Percentiles rank a stretch among this genome's conserved stretches.
Conservation (phyloP, 2,888 invertebrate genomes). For the Cylloceria caligata region DNA sequence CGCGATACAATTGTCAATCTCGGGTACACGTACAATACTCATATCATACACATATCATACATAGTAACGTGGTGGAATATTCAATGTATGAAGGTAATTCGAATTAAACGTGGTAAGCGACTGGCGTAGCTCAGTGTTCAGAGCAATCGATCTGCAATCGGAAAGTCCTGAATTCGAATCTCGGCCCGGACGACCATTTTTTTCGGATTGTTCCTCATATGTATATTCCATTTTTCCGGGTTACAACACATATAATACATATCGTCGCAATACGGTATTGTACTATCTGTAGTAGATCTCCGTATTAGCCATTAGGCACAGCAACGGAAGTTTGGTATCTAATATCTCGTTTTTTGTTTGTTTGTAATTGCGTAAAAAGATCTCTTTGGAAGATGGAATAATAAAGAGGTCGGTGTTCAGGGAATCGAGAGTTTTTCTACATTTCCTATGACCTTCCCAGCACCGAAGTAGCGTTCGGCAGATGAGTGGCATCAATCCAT, state of each 20-base stretch:
- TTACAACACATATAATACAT: background rate
- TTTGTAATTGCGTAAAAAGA: conserved; percentile 56
- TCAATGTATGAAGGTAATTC: no score
- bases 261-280: background rate
- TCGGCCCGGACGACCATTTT: no score
- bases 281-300: background rate
- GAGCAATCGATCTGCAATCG: no score
- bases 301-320: background rate
- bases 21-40: no score
- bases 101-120: no score
- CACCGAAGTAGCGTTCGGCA: conserved; percentile 28
- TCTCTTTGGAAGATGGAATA: conserved; percentile 53
- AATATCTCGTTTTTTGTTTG: conserved; percentile 32
- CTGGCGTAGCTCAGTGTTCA: no score
- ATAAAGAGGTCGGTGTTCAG: conserved; percentile 52
- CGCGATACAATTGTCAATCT: no score
- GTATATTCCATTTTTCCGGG: no score
- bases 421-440: conserved; percentile 57
- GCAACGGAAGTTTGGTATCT: conserved; percentile 5
- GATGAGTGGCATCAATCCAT: background rate
- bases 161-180: no score
- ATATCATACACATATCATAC: no score
- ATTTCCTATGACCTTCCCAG: conserved; percentile 60
- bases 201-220: no score
- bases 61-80: no score